Conservation (phyloP, 1,140 invertebrate genomes). For the Cotesia glomerata region DNA sequence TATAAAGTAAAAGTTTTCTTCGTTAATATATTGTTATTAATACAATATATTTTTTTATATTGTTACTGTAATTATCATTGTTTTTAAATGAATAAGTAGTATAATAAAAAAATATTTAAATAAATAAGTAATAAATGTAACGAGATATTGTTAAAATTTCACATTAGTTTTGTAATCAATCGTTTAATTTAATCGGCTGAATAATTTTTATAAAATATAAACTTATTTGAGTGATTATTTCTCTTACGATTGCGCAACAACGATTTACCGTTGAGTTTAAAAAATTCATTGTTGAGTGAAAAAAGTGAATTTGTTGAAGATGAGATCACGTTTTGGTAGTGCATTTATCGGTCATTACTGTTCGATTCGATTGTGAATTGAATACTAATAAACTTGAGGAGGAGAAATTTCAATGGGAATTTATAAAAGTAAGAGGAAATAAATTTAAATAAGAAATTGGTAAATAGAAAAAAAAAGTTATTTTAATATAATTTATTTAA, state of each 20-base stretch:
- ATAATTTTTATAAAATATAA: too few relatives aligned
- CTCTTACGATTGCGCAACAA: not conserved
- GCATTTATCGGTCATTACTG: not conserved
- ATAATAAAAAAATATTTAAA: too few relatives aligned
- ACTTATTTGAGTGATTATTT: too few relatives aligned
- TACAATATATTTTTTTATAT: not conserved
- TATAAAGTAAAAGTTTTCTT: slow-evolving; percentile 26
- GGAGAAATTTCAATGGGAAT: not conserved
- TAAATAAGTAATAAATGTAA: too few relatives aligned
- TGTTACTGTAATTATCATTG: not conserved
- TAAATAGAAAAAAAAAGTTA: too few relatives aligned
- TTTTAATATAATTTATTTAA: too few relatives aligned
- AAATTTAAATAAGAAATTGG: too few relatives aligned
- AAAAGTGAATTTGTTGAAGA: slow-evolving; percentile 1
- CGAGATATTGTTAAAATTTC: too few relatives aligned
- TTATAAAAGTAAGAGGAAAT: not conserved
- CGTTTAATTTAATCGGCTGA: too few relatives aligned
- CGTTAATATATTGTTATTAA: not conserved
- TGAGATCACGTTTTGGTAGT: slow-evolving; percentile 1
- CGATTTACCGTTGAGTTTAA: not conserved
- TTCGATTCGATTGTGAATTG: not conserved
- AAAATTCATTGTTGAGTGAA: not conserved
- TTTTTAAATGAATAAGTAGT: too few relatives aligned
- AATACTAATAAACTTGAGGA: not conserved
- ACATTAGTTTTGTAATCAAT: too few relatives aligned